A percentile compares a stretch with the other conserved stretches of the same genome.
Evolutionary conservation across 2,888 invertebrate species (phyloP).

Genomic region (Euplexia lucipara): DNA sequence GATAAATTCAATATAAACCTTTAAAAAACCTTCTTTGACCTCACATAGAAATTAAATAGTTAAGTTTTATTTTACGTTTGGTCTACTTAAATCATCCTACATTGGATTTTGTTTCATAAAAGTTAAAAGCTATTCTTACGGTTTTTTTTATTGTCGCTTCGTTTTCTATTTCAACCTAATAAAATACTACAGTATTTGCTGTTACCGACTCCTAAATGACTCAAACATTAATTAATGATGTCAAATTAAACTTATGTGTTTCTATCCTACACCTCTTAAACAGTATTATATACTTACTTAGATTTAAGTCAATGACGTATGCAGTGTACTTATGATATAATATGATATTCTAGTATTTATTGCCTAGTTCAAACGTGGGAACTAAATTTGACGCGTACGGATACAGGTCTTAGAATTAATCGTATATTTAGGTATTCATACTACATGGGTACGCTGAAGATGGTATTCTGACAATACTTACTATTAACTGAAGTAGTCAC

Average conservation of each 20-base stretch:
- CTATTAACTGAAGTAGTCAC: too few relatives aligned
- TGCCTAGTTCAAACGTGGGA: constrained; percentile 41
- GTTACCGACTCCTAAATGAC: too few relatives aligned
- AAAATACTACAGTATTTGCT: too few relatives aligned
- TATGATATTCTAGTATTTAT: constrained; percentile 51
- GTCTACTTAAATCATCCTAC: too few relatives aligned
- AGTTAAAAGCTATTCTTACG: too few relatives aligned
- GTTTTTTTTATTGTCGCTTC: too few relatives aligned
- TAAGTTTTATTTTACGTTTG: too few relatives aligned
- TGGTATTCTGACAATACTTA: neutral
- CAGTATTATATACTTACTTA: constrained; percentile 65
- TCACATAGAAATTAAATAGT: too few relatives aligned
- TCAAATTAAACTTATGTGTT: constrained; percentile 20
- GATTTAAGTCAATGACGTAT: constrained; percentile 54
- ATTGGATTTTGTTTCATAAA: too few relatives aligned
- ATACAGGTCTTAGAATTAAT: constrained; percentile 35
- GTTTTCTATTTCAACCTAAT: too few relatives aligned
- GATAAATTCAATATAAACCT: too few relatives aligned
- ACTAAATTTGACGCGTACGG: constrained; percentile 16
- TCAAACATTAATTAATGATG: neutral
- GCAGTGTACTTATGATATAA: constrained; percentile 57
- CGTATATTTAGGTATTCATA: constrained; percentile 22
- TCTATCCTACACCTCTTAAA: constrained; percentile 41
- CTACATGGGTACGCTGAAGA: constrained; percentile 28
- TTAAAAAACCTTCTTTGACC: too few relatives aligned